These are phyloP conservation scores for Monomorium pharaonis DNA, from an alignment of 1,140 invertebrate species.

Conservation along the genomic window DNA sequence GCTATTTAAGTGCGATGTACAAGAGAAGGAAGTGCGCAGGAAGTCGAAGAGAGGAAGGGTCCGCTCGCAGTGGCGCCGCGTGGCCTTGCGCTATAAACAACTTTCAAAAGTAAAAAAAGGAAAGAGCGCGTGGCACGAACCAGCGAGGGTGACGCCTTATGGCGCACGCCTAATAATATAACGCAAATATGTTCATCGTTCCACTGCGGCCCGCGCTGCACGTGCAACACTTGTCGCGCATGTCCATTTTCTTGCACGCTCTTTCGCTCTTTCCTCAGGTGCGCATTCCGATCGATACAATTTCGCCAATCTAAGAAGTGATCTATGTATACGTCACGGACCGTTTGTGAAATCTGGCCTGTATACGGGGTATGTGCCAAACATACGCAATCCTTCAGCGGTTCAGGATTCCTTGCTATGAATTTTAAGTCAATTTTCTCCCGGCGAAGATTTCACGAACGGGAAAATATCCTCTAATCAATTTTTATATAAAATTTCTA, in stretches of 20 bases:
- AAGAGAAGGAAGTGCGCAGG: slow-evolving; percentile 65
- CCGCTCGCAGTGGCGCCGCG: slow-evolving; percentile 49
- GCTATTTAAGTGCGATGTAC: slow-evolving; percentile 67
- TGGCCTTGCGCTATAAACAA: slow-evolving; percentile 74
- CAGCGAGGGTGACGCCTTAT: slow-evolving; percentile 32
- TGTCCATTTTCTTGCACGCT: slow-evolving; percentile 66
- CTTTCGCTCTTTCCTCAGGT: slow-evolving; percentile 63
- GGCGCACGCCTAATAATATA: slow-evolving; percentile 68
- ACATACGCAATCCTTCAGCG: not conserved
- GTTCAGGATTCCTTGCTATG: not conserved
- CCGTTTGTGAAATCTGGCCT: slow-evolving; percentile 38
- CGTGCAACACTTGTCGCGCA: slow-evolving; percentile 68
- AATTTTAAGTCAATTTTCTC: not conserved
- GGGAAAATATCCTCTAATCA: not conserved
- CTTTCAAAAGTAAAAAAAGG: slow-evolving; percentile 46
- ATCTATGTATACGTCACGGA: slow-evolving; percentile 52
- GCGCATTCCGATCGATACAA: slow-evolving; percentile 72
- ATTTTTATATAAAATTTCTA: not conserved
- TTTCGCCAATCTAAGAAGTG: slow-evolving; percentile 70
- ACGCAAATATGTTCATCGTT: slow-evolving; percentile 64
- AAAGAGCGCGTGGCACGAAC: not conserved
- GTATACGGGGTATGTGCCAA: slow-evolving; percentile 4
- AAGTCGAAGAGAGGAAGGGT: slow-evolving; percentile 63
- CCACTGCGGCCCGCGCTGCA: slow-evolving; percentile 31
- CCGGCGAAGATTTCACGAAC: not conserved